A percentile compares a stretch with the other conserved stretches of the same genome.
phyloP scores from a whole-genome alignment of 2,888 invertebrate genomes.

The Buathra laborator region DNA sequence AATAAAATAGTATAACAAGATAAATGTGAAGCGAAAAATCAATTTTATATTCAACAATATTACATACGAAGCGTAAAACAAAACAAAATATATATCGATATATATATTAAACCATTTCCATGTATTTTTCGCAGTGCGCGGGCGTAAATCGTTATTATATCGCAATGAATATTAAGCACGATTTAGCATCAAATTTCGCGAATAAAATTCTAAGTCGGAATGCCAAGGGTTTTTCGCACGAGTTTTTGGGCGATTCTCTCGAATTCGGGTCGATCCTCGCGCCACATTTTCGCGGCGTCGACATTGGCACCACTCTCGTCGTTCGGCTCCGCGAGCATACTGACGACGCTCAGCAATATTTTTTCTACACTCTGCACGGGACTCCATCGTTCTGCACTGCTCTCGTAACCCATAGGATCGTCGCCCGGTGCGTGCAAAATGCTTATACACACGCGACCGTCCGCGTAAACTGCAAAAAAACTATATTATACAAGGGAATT shows the following conservation, averaged over 20 bases:
- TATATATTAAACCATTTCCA: constrained; percentile 18
- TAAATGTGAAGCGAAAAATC: neutral
- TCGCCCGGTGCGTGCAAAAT: constrained; percentile 99
- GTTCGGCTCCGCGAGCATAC: constrained; percentile 99
- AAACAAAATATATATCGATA: constrained; percentile 41
- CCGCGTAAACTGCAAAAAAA: constrained; percentile 92
- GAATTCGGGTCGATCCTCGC: constrained; percentile 97
- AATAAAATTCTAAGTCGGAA: constrained; percentile 86
- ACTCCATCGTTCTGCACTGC: constrained; percentile 99
- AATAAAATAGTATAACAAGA: too few species aligned
- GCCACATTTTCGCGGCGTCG: constrained; percentile 99
- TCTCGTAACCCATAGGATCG: constrained; percentile 99
- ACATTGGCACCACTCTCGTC: constrained; percentile 99
- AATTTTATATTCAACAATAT: constrained; percentile 24
- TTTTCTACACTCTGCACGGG: constrained; percentile 99
- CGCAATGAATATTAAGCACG: constrained; percentile 13
- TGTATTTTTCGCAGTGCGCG: constrained; percentile 32
- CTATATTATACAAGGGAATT: neutral
- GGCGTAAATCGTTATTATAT: neutral
- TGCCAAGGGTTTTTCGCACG: constrained; percentile 95
- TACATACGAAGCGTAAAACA: constrained; percentile 33
- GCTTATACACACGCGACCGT: constrained; percentile 99
- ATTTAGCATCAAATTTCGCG: neutral
- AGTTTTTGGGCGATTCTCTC: constrained; percentile 96
- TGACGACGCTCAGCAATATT: constrained; percentile 98